Evolutionary conservation across 1,140 invertebrate species (phyloP).

Genomic region (Drosophila subpulchrella): DNA sequence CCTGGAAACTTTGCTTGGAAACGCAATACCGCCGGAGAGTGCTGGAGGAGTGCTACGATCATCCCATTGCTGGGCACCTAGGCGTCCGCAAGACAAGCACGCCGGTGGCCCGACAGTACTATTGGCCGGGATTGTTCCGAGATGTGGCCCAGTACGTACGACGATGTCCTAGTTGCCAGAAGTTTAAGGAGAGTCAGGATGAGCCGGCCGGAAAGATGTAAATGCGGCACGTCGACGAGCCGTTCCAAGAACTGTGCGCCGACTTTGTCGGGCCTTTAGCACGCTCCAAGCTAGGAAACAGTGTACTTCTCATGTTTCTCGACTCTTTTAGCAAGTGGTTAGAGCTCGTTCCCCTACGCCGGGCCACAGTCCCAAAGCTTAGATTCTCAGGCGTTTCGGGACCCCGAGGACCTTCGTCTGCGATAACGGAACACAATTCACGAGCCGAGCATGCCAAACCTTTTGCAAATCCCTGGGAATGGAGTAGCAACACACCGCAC

Average conservation of each 20-base stretch:
- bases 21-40: neutral
- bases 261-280: neutral
- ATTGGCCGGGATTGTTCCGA: neutral
- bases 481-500: neutral
- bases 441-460: neutral
- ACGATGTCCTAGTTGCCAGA: neutral
- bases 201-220: neutral
- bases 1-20: neutral
- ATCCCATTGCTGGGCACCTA: neutral
- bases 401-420: neutral
- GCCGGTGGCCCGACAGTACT: neutral
- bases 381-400: neutral
- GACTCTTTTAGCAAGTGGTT: too few species aligned
- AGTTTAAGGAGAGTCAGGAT: neutral
- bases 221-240: neutral
- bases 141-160: neutral
- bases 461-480: neutral
- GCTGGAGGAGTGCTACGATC: slow-evolving; percentile 1
- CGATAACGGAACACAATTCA: neutral
- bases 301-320: too few species aligned
- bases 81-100: neutral
- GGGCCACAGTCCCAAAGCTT: neutral
- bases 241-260: neutral
- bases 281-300: neutral
- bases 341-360: too few species aligned